These are phyloP conservation scores for Seriola rivoliana DNA, from an alignment of 2,113 vertebrate genomes.

Conservation along the genomic window DNA sequence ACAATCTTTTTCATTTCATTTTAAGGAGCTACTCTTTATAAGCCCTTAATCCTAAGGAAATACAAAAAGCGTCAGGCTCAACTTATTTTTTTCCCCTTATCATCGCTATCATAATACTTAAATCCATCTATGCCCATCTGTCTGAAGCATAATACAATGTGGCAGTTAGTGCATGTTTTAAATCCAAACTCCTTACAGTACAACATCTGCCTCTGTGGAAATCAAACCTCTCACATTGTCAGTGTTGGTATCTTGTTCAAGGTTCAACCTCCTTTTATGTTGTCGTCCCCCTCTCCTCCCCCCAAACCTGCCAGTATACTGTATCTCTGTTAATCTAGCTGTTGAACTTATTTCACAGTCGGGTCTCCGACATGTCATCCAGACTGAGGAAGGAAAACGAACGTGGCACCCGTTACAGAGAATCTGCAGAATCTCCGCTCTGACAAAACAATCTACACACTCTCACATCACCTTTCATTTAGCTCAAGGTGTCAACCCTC, in stretches of 20 bases:
- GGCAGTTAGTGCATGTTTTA: not conserved
- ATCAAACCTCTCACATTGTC: conserved; percentile 30
- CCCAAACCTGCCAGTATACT: conserved; percentile 27
- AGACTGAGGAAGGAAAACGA: conserved; percentile 52
- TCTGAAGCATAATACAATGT: not conserved
- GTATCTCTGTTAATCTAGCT: conserved; percentile 69
- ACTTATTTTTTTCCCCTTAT: no score
- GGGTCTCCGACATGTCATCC: conserved; percentile 56
- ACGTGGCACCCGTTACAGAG: conserved; percentile 64
- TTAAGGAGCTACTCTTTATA: no score
- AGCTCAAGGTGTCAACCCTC: conserved; percentile 54
- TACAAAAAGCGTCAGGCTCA: no score
- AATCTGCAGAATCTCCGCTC: conserved; percentile 66
- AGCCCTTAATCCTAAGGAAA: no score
- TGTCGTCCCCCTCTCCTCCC: not conserved
- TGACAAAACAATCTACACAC: conserved; percentile 75
- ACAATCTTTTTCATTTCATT: no score
- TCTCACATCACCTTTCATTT: conserved; percentile 73
- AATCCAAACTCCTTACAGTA: conserved; percentile 1
- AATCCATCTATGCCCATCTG: not conserved
- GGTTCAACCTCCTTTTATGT: conserved; percentile 18
- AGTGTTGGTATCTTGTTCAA: not conserved
- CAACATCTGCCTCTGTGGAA: conserved; percentile 14
- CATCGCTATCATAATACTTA: not conserved
- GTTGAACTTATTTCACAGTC: conserved; percentile 74